Percentiles rank a stretch among this genome's conserved stretches.
phyloP scores from a whole-genome alignment of 2,888 invertebrate genomes.

The Fabriciana adippe region DNA sequence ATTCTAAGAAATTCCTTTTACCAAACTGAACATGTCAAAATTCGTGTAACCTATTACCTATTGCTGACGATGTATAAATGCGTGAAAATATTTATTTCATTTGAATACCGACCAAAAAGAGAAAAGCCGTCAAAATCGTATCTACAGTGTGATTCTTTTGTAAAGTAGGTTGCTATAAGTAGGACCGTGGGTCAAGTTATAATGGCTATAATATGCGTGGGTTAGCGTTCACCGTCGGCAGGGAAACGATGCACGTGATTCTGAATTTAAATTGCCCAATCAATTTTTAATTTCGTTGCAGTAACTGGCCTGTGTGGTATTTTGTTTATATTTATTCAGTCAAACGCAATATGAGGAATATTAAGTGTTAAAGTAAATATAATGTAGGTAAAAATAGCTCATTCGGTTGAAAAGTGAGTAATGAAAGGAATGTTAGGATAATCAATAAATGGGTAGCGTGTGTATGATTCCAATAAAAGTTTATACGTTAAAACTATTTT shows the following conservation, averaged over 20 bases:
- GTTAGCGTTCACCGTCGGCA: constrained; percentile 52
- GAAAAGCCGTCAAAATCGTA: constrained; percentile 26
- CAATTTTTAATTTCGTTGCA: constrained; percentile 72
- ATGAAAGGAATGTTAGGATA: not conserved
- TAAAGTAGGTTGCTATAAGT: constrained; percentile 26
- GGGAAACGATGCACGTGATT: constrained; percentile 64
- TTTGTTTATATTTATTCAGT: constrained; percentile 35
- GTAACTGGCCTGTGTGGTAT: constrained; percentile 41
- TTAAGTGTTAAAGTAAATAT: constrained; percentile 13
- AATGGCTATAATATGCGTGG: constrained; percentile 48
- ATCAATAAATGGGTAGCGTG: not conserved
- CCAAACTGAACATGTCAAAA: constrained; percentile 34
- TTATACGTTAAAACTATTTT: too few species aligned
- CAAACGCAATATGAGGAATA: constrained; percentile 28
- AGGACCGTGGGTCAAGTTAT: constrained; percentile 44
- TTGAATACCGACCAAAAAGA: constrained; percentile 29
- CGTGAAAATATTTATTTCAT: constrained; percentile 37
- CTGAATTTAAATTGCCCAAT: constrained; percentile 74
- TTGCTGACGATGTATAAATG: constrained; percentile 49
- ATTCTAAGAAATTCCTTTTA: constrained; percentile 23
- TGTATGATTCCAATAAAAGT: too few species aligned
- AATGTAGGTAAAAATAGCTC: not conserved
- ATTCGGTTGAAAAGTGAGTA: not conserved
- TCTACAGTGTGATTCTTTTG: constrained; percentile 20
- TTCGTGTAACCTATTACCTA: constrained; percentile 39